These are phyloP conservation scores for Enteromius unitaeniatus DNA, from an alignment of 2,797 vertebrate species.

Conservation along the genomic window DNA sequence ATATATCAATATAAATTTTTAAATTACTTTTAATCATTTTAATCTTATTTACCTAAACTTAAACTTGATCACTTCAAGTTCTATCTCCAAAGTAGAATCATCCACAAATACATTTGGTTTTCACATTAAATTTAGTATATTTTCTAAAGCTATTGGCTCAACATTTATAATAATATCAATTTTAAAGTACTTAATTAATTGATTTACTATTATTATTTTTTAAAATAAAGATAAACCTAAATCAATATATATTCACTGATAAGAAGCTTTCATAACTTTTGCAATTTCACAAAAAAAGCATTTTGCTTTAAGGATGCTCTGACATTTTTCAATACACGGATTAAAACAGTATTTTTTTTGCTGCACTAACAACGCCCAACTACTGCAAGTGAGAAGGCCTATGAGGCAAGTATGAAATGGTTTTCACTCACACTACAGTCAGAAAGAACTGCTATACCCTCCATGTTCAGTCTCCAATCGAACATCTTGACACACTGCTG, in stretches of 20 bases:
- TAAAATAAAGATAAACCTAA: not conserved
- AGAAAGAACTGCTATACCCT: not conserved
- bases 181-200: not conserved
- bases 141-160: not conserved
- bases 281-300: not conserved
- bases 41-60: not conserved
- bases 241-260: not conserved
- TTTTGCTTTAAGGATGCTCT: not conserved
- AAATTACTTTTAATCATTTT: not conserved
- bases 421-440: not conserved
- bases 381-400: not conserved
- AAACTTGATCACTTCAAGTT: not conserved
- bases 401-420: not conserved
- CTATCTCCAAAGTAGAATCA: not conserved
- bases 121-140: not conserved
- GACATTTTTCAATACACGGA: not conserved
- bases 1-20: not conserved
- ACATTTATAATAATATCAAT: not conserved
- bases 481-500: slow-evolving; percentile 36
- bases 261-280: not conserved
- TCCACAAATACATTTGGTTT: not conserved
- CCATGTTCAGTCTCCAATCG: not conserved
- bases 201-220: not conserved
- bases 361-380: not conserved
- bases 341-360: not conserved